Percentiles rank a stretch among this genome's conserved stretches.
These are phyloP conservation scores for Cataglyphis rosenhaueri DNA, from an alignment of 2,888 invertebrate species.

Conservation along the genomic window DNA sequence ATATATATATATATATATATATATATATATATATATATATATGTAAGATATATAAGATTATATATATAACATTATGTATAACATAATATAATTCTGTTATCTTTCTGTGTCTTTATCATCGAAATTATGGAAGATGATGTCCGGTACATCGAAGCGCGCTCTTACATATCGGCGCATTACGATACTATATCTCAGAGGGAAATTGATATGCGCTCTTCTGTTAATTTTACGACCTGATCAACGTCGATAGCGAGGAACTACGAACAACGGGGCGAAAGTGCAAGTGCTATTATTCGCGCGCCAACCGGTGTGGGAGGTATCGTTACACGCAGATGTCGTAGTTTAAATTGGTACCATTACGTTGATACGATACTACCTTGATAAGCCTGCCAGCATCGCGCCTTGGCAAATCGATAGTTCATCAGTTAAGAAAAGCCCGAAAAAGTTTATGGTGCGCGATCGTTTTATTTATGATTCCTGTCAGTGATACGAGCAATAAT, in stretches of 20 bases:
- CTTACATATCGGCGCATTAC: not conserved
- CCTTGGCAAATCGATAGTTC: constrained; percentile 14
- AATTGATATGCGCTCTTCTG: not conserved
- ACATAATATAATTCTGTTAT: not conserved
- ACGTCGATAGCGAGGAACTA: not conserved
- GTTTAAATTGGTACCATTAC: constrained; percentile 51
- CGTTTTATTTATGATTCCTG: constrained; percentile 63
- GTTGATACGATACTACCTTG: constrained; percentile 45
- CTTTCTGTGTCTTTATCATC: not conserved
- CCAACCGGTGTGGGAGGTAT: constrained; percentile 52
- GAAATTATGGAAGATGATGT: not conserved
- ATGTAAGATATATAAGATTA: too few species aligned
- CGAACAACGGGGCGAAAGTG: not conserved
- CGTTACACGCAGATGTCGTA: constrained; percentile 51
- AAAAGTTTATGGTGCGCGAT: not conserved
- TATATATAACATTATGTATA: not conserved
- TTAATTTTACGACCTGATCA: constrained; percentile 22
- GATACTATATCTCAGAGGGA: not conserved
- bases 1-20: too few species aligned
- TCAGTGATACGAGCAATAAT: constrained; percentile 60
- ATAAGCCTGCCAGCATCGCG: constrained; percentile 54
- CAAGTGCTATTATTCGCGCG: not conserved
- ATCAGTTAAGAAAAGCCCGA: constrained; percentile 60
- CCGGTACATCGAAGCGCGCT: not conserved
- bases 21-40: too few species aligned